Percentiles rank a stretch among this genome's conserved stretches.
Conservation (phyloP, 2,888 invertebrate species). For the Hermaeophaga mercurialis region DNA sequence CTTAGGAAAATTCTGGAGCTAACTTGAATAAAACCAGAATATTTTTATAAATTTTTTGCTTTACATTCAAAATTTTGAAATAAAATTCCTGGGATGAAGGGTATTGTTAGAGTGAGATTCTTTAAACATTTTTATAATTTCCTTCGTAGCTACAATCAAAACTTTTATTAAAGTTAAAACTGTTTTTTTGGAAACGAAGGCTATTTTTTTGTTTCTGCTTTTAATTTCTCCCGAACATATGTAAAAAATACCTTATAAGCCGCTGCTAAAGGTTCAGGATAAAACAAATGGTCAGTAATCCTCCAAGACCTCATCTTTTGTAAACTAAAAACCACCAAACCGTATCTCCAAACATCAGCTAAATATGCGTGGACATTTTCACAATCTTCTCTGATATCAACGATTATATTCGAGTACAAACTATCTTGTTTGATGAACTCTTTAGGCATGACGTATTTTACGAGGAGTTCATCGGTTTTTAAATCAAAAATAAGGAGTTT, state of each 20-base stretch:
- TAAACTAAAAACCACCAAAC: constrained; percentile 58
- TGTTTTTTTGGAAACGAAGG: too few species aligned
- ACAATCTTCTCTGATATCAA: constrained; percentile 66
- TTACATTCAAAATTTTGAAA: too few species aligned
- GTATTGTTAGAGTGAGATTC: too few species aligned
- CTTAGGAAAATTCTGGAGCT: too few species aligned
- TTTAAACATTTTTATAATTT: too few species aligned
- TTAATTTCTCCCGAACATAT: background rate
- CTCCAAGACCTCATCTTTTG: constrained; percentile 66
- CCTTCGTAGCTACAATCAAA: too few species aligned
- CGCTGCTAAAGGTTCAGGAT: constrained; percentile 74
- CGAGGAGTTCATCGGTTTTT: constrained; percentile 61
- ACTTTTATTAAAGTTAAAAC: too few species aligned
- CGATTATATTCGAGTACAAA: constrained; percentile 69
- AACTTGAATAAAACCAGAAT: too few species aligned
- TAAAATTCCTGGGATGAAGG: too few species aligned
- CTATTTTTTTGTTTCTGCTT: too few species aligned
- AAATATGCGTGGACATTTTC: constrained; percentile 69
- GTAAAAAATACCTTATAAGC: constrained; percentile 62
- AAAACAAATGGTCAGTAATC: constrained; percentile 72
- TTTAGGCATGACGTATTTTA: constrained; percentile 68
- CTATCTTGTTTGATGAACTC: constrained; percentile 70
- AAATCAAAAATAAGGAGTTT: constrained; percentile 76
- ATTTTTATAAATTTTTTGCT: too few species aligned
- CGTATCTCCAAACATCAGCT: constrained; percentile 70